Evolutionary conservation across 2,797 vertebrate species (phyloP).

Genomic region (Hippocampus kuda): DNA sequence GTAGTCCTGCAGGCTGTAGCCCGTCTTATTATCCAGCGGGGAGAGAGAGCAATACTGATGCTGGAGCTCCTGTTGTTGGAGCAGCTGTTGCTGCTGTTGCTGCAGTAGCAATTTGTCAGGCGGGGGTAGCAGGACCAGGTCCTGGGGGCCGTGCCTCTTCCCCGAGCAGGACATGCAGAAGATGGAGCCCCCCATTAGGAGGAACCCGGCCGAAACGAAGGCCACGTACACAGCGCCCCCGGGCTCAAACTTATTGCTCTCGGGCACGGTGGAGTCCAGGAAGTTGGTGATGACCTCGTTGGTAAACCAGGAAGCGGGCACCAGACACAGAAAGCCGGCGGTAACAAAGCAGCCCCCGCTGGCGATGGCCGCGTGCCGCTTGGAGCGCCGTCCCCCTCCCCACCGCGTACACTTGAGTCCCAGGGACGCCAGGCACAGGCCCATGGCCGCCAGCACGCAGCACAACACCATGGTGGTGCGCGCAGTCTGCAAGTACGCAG

Average conservation of each 20-base stretch:
- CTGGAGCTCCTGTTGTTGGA: conserved; percentile 71
- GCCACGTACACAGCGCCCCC: conserved; percentile 87
- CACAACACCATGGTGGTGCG: conserved; percentile 90
- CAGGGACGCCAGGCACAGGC: conserved; percentile 78
- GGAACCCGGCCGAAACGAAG: conserved; percentile 82
- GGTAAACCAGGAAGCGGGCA: conserved; percentile 90
- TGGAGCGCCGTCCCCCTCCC: conserved; percentile 77
- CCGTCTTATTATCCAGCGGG: conserved; percentile 74
- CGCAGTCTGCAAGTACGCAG: conserved; percentile 81
- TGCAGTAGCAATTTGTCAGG: conserved; percentile 68
- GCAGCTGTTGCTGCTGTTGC: conserved; percentile 69
- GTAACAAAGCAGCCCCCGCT: conserved; percentile 81
- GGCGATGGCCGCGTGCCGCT: conserved; percentile 76
- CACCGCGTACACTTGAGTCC: conserved; percentile 89
- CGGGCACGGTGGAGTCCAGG: conserved; percentile 79
- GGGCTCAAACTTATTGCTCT: conserved; percentile 87
- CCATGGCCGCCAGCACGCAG: conserved; percentile 79
- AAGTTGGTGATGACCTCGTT: conserved; percentile 87
- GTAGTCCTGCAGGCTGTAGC: conserved; percentile 78
- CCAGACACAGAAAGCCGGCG: conserved; percentile 76
- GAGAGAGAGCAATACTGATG: conserved; percentile 77
- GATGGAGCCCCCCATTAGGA: conserved; percentile 77
- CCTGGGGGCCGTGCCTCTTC: conserved; percentile 69
- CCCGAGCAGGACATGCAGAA: conserved; percentile 83
- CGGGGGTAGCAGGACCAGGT: conserved; percentile 67